A percentile compares a stretch with the other conserved stretches of the same genome.
phyloP scores from a whole-genome alignment of 2,797 vertebrate species.

The Botia almorhae region DNA sequence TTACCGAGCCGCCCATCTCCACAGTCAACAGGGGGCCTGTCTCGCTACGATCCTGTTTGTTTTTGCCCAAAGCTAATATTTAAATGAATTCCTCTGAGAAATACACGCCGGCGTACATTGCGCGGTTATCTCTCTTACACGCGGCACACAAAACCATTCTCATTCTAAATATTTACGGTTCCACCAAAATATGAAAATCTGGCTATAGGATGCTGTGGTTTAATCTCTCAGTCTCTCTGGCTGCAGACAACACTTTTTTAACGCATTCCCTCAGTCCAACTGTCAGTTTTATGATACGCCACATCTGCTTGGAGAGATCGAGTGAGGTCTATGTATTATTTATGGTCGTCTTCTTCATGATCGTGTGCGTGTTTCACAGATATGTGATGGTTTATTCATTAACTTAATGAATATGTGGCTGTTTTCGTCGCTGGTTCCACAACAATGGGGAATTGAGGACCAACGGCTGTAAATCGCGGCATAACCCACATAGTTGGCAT shows the following conservation, averaged over 20 bases:
- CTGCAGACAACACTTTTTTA: slow-evolving; percentile 19
- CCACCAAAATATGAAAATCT: slow-evolving; percentile 33
- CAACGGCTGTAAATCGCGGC: slow-evolving; percentile 49
- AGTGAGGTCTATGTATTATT: slow-evolving; percentile 54
- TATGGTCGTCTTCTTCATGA: slow-evolving; percentile 38
- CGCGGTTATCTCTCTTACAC: slow-evolving; percentile 40
- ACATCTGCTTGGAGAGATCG: slow-evolving; percentile 39
- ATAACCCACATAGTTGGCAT: slow-evolving; percentile 51
- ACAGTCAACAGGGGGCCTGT: slow-evolving; percentile 55
- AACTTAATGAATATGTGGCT: slow-evolving; percentile 57
- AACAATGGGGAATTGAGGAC: slow-evolving; percentile 48
- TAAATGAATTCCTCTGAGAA: slow-evolving; percentile 56
- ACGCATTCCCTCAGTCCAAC: slow-evolving; percentile 14
- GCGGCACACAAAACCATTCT: slow-evolving; percentile 18
- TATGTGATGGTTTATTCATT: slow-evolving; percentile 59
- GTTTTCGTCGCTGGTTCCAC: slow-evolving; percentile 42
- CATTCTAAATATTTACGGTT: slow-evolving; percentile 52
- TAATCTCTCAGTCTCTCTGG: slow-evolving; percentile 20
- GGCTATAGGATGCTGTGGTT: slow-evolving; percentile 6
- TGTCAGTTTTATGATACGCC: slow-evolving; percentile 31
- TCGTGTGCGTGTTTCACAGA: slow-evolving; percentile 57
- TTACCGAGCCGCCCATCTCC: slow-evolving; percentile 56
- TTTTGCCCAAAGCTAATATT: slow-evolving; percentile 65
- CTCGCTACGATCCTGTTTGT: slow-evolving; percentile 55
- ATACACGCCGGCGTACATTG: slow-evolving; percentile 46